phyloP scores from a whole-genome alignment of 2,113 vertebrate genomes.

The Cyrtonyx montezumae region DNA sequence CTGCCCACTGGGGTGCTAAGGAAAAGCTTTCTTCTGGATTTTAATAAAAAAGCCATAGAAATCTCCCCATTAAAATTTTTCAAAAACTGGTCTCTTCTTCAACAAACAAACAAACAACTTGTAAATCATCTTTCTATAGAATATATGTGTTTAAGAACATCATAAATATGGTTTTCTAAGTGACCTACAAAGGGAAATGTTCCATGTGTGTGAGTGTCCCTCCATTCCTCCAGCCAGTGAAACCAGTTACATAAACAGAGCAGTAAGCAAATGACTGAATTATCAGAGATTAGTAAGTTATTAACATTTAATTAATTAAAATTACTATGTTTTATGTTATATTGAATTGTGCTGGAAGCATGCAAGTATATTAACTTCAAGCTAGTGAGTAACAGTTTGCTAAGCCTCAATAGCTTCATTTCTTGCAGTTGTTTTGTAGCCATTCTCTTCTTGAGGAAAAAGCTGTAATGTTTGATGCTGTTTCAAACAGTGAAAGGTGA shows the following conservation, averaged over 20 bases:
- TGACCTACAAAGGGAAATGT: background rate
- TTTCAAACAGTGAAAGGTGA: background rate
- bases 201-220: background rate
- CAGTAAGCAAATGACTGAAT: background rate
- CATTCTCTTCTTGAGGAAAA: background rate
- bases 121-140: background rate
- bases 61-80: background rate
- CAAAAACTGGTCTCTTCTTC: background rate
- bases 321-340: background rate
- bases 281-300: background rate
- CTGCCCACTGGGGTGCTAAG: background rate
- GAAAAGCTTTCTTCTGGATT: background rate
- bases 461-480: background rate
- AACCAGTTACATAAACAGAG: background rate
- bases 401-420: background rate
- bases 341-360: background rate
- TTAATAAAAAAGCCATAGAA: background rate
- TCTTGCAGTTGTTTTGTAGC: background rate
- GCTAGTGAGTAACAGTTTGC: background rate
- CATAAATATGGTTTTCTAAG: background rate
- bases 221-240: background rate
- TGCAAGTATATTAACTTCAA: background rate
- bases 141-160: background rate
- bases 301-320: background rate
- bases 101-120: background rate